These are phyloP conservation scores for Podiceps cristatus DNA, from an alignment of 2,113 vertebrate genomes.

Conservation along the genomic window DNA sequence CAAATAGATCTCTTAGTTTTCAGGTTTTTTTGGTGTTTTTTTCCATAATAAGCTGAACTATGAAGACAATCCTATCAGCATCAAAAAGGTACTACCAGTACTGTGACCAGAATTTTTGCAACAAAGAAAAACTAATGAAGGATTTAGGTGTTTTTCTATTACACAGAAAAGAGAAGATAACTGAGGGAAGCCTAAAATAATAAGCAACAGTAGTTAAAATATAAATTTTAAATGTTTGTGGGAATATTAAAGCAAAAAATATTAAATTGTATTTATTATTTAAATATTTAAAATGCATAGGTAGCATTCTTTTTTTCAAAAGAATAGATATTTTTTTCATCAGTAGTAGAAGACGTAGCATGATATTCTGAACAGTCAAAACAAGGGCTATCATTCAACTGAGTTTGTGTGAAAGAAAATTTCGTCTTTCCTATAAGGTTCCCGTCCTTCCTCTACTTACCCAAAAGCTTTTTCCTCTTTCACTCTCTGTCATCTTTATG, in stretches of 20 bases:
- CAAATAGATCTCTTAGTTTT: neutral
- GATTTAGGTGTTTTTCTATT: neutral
- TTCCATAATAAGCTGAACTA: neutral
- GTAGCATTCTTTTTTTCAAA: neutral
- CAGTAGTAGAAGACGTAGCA: neutral
- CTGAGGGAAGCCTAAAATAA: neutral
- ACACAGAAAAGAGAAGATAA: neutral
- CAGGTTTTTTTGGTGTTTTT: rapidly evolving
- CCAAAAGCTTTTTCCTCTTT: neutral
- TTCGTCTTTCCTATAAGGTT: neutral
- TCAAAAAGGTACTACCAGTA: neutral
- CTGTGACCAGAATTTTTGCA: neutral
- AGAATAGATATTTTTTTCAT: neutral
- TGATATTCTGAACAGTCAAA: neutral
- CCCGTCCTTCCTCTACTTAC: neutral
- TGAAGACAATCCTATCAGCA: neutral
- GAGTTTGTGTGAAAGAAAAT: neutral
- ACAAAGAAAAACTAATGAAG: neutral
- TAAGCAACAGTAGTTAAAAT: neutral
- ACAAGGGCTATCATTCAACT: neutral
- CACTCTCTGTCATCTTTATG: neutral
- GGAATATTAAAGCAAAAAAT: neutral
- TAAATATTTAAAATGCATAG: neutral
- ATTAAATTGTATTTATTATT: neutral
- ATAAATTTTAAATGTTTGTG: neutral